Evolutionary conservation across 2,888 invertebrate genomes (phyloP), one percentile per base, ranked within the genome.

Genomic region (Xiphydria camelus): DNA sequence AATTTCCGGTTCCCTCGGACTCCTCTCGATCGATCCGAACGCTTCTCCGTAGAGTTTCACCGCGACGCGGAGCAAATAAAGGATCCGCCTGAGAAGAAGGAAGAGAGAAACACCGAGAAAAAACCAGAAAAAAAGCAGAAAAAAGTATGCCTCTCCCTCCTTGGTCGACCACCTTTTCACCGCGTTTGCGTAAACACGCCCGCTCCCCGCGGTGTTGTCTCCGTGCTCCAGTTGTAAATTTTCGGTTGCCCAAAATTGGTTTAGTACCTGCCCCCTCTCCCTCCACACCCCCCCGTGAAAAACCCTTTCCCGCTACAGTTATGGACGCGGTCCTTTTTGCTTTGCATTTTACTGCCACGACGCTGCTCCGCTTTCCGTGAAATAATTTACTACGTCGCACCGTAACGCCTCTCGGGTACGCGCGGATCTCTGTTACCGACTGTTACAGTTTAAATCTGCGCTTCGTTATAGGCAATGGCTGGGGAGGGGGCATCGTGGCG

Each of bases 381-480:
- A 57, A 59, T 65, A 68, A 69, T 68, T 71, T 68, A 69, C 62
- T 64, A 43, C 61, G 46, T 49, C 40, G 48, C 62, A 59, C 59
- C 56, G 61, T 61, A 59, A 59, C 55, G 29, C 49, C n/a, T n/a
- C n/a, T n/a, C n/a, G 47, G 37, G 45, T 17, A 49, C 22, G 20
- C 32, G 20, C 17, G 47, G 59, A 59, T 65, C 57, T 61, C 55
- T 63, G 64, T 64, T 54, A 53, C 52, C 47, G 56, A 59, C 60
- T 69, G 70, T 66, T 71, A 68, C 73, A 70, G 42, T 73, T 71
- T 67, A 68, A 64, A 71, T 68, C 61, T 51, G 57, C 38, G 37
- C 34, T 20, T 56, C 44, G 43, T 60, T 61, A 58, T 57, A 5
- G 3, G 47, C 33, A 39, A 17, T 31, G 3, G 33, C 40, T 47